Conservation (phyloP, 2,888 invertebrate species). For the Drosophila helvetica region DNA sequence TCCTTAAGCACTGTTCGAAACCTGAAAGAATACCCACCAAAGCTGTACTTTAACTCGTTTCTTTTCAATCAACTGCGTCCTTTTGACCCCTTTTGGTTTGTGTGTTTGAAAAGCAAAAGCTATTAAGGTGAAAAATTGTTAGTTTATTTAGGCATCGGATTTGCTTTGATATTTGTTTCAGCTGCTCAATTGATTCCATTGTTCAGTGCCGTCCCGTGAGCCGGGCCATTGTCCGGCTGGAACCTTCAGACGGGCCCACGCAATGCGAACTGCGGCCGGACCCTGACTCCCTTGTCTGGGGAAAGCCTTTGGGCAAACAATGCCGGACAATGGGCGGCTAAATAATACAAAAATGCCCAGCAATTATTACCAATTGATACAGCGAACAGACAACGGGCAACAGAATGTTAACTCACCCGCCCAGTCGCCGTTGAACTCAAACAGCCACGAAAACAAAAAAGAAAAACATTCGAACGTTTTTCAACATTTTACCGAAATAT, state of each 20-base stretch:
- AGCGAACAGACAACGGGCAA: slow-evolving; percentile 29
- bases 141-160: slow-evolving; percentile 44
- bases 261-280: slow-evolving; percentile 10
- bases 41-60: slow-evolving; percentile 24
- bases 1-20: too few species aligned
- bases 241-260: slow-evolving; percentile 12
- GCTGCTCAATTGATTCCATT: slow-evolving; percentile 43
- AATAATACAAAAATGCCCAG: slow-evolving; percentile 42
- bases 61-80: slow-evolving; percentile 39
- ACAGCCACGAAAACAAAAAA: slow-evolving; percentile 1
- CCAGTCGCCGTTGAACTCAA: slow-evolving; percentile 9
- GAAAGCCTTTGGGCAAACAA: slow-evolving; percentile 42
- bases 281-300: slow-evolving; percentile 36
- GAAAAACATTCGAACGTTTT: slow-evolving; percentile 34
- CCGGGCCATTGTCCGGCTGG: slow-evolving; percentile 4
- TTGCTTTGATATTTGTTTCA: slow-evolving; percentile 45
- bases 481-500: slow-evolving; percentile 39
- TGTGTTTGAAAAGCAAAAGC: slow-evolving; percentile 4
- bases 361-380: slow-evolving; percentile 65
- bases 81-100: slow-evolving; percentile 31
- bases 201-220: too few species aligned
- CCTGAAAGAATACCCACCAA: too few species aligned
- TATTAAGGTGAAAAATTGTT: slow-evolving; percentile 46
- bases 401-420: slow-evolving; percentile 1
- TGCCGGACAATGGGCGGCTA: slow-evolving; percentile 31